phyloP scores from a whole-genome alignment of 2,113 vertebrate species.

The Gnathochromis pfefferi region DNA sequence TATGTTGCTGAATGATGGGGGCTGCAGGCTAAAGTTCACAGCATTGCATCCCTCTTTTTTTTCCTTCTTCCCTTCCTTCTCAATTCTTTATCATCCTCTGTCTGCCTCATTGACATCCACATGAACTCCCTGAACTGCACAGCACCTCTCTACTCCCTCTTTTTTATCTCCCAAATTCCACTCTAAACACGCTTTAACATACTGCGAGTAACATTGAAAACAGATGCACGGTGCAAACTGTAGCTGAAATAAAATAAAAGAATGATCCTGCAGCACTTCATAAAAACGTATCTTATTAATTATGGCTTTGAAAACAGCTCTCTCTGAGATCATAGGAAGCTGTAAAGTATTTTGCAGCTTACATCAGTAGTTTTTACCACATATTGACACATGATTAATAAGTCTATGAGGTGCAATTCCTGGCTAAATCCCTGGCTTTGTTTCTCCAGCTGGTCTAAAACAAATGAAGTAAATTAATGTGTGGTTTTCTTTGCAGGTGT shows the following conservation, averaged over 20 bases:
- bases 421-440: background rate
- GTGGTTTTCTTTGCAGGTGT: slow-evolving; percentile 75
- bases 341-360: background rate
- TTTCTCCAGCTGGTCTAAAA: background rate
- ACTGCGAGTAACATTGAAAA: background rate
- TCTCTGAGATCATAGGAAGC: background rate
- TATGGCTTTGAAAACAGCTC: background rate
- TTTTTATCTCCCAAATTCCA: background rate
- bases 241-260: background rate
- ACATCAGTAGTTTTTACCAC: background rate
- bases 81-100: slow-evolving; percentile 18
- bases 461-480: background rate
- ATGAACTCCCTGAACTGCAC: slow-evolving; percentile 43
- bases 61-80: background rate
- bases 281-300: background rate
- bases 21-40: background rate
- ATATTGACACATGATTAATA: background rate
- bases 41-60: background rate
- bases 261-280: background rate
- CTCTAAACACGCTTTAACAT: background rate
- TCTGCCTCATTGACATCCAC: slow-evolving; percentile 17
- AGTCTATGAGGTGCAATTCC: background rate
- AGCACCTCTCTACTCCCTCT: background rate
- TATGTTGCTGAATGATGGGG: background rate
- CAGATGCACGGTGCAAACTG: background rate